Conservation (phyloP, 2,797 vertebrate species). For the Pipistrellus kuhlii region DNA sequence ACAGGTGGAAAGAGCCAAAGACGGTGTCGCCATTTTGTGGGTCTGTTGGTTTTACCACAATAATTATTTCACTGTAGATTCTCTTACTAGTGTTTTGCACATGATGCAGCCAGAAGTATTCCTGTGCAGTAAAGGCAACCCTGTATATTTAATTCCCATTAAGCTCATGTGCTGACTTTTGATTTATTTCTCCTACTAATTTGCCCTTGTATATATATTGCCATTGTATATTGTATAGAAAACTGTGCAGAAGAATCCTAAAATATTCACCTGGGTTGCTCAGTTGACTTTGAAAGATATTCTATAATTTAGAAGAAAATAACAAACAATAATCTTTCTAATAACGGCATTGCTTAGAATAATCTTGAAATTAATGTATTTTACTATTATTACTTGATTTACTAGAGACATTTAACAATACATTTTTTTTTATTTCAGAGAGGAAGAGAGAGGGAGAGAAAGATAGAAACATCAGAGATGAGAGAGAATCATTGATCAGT, state of each 20-base stretch:
- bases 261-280: neutral
- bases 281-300: slow-evolving; percentile 33
- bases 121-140: neutral
- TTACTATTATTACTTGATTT: slow-evolving; percentile 10
- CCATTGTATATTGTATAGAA: neutral
- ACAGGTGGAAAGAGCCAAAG: neutral
- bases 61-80: neutral
- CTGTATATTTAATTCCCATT: neutral
- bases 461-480: too few species aligned
- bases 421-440: too few species aligned
- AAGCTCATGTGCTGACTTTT: neutral
- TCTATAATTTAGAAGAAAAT: neutral
- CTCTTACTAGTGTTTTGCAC: neutral
- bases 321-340: neutral
- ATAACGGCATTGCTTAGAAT: slow-evolving; percentile 35
- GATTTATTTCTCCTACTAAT: neutral
- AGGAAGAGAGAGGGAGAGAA: too few species aligned
- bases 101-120: neutral
- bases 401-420: neutral
- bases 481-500: too few species aligned
- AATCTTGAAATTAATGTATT: neutral
- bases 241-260: neutral
- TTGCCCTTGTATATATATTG: neutral
- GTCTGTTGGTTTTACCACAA: neutral
- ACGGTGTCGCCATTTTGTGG: fast-evolving